These are phyloP conservation scores for Falco rusticolus DNA, from an alignment of 2,797 vertebrate genomes.

Conservation along the genomic window DNA sequence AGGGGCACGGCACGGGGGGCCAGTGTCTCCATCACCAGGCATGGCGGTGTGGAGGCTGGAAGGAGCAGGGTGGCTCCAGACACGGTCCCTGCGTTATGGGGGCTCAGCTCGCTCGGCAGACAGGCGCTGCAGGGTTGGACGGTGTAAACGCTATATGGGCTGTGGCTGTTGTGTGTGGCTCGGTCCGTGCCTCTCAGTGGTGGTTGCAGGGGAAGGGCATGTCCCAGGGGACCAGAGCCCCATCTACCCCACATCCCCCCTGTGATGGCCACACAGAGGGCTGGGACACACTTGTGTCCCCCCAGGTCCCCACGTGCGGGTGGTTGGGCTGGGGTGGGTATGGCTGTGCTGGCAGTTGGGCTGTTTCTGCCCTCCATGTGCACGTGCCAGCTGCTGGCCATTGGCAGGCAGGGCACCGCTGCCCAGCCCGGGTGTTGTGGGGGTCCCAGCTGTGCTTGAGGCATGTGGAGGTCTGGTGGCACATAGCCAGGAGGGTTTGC, in stretches of 20 bases:
- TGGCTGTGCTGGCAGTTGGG: accelerated
- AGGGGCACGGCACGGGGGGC: not conserved
- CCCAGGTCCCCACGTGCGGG: accelerated
- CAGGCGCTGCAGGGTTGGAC: not conserved
- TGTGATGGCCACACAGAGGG: not conserved
- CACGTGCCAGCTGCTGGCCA: not conserved
- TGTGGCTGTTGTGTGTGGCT: not conserved
- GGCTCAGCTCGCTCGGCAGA: not conserved
- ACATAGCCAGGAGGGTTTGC: not conserved
- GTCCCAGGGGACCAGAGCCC: not conserved
- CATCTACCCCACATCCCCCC: not conserved
- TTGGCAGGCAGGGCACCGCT: not conserved
- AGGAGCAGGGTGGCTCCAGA: not conserved
- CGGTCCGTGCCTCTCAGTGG: accelerated
- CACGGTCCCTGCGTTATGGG: not conserved
- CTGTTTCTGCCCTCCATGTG: not conserved
- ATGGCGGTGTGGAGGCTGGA: not conserved
- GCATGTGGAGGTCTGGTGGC: accelerated
- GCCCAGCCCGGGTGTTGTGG: not conserved
- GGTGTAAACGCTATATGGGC: not conserved
- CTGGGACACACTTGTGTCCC: not conserved
- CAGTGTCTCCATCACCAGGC: not conserved
- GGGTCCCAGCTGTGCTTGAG: accelerated
- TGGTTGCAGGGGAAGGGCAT: not conserved
- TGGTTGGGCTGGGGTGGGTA: not conserved